Evolutionary conservation across 2,888 invertebrate species (phyloP), one percentile per base, ranked within the genome.

Genomic region (Serripes groenlandicus): DNA sequence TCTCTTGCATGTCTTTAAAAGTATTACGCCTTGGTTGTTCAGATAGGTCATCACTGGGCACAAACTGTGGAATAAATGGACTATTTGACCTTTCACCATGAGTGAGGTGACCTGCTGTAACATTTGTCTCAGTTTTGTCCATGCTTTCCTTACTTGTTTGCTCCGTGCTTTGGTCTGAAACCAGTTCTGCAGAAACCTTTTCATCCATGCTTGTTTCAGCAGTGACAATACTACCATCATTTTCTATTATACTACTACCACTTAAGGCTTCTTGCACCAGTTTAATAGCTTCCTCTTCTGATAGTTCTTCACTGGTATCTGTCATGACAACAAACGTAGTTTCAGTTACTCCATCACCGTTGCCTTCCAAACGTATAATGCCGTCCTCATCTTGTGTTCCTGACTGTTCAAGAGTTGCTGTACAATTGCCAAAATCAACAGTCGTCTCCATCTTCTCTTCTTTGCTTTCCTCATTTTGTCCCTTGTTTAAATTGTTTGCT

Each of bases 261-360:
- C 80, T 76, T 30, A 91, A 60, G n/a, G 86, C 87, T 42, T 86
- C 84, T 56, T 89, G 82, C 3, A 91, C 91, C 69, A 92, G 77
- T 62, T 81, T 82, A 21, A 91, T 60, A 28, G 89, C 89, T 32
- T 92, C 92, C 49, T 91, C 92, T 62, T 91, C 91, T 21, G 90
- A 86, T 28, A 92, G 79, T 60, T 87, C 87, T 26, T 87, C 88
- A 26, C 85, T 85, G 69, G 84, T 86, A 18, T 90, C 91, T 23
- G 91, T 85, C 73, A 92, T 75, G 3, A 92, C 88, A 32, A 92
- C 83, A 21, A 92, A 66, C 15, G 66, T 87, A 32, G 91, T 83
- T 70, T 89, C 89, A 58, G 79, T 72, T 18, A 72, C 37, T 2
- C 68, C 77, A 42, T 77, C 73, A 37, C 26, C 28, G 49, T 54